Evolutionary conservation across 2,888 invertebrate species (phyloP), one percentile per base, ranked within the genome.

Genomic region (Deroplatys truncata): DNA sequence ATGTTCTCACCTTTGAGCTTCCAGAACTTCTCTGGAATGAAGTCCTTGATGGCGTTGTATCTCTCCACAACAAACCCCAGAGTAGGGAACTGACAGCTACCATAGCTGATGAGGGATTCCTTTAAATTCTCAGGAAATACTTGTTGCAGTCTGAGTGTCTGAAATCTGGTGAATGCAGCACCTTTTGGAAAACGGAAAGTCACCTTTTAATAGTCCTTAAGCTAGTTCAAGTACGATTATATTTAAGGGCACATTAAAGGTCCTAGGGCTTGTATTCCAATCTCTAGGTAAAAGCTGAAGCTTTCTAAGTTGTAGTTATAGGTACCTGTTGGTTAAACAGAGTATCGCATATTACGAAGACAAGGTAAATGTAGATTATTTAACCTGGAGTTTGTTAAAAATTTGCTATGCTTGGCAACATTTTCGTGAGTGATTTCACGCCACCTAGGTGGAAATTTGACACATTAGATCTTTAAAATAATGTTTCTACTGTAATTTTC

Each of bases 21-120:
- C 99, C 99, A 99, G 94, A 99, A 99, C 8, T 96, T 95, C 94
- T 99, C 99, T 0, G 98, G 94, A 15, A 98, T 95, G 94, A 99
- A 99, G 91, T 96, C 96, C 93, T 98, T 97, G 86, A 98, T 97
- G 35, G 98, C 98, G 92, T 98, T 96, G 93, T 97, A 99, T 88
- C 99, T 95, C 93, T 99, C 99, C 0, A 99, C 99, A n/a, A 99
- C 99, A 95, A 99, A 99, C 2, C 99, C 99, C n/a, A 99, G 94
- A 0, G 99, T 99, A 9, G 99, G 99, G 93, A 99, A 99, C 94
- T 99, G 99, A 93, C 99, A 99, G 90, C 98, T 98, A 3, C 99
- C 99, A 93, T 99, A 99, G 93, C 99, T 99, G 86, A 99, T 97
- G 2, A 99, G 93, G 93, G 97, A 96, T 89, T 97, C 95, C 0